Percentiles rank a stretch among this genome's conserved stretches.
Evolutionary conservation across 1,140 invertebrate species (phyloP).

Genomic region (Aphis craccivora): DNA sequence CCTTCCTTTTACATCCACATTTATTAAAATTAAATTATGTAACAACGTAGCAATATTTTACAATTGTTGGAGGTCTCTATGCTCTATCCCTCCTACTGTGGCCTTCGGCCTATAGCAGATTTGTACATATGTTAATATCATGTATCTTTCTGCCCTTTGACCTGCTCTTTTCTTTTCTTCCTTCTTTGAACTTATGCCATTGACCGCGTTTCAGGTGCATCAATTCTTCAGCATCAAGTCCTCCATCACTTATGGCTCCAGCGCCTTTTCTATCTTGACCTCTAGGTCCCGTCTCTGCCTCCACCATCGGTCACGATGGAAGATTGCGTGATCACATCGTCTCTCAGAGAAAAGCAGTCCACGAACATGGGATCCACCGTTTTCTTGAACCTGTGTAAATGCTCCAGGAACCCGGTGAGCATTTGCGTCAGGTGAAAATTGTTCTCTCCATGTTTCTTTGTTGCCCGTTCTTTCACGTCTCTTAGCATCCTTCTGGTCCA

Average conservation of each 20-base stretch:
- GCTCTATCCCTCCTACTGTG: slow-evolving; percentile 9
- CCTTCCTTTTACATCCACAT: slow-evolving; percentile 21
- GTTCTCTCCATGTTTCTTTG: no score
- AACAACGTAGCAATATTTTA: background rate
- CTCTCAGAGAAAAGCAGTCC: background rate
- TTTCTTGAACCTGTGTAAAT: background rate
- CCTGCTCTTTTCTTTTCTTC: background rate
- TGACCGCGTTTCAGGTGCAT: background rate
- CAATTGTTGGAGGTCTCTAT: background rate
- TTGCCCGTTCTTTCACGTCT: no score
- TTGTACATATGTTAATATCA: background rate
- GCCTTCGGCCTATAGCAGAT: background rate
- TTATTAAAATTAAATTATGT: background rate
- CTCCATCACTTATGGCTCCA: slow-evolving; percentile 9
- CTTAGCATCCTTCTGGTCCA: no score
- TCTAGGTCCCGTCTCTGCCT: background rate
- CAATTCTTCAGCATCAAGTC: background rate
- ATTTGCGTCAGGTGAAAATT: no score
- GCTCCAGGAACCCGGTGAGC: background rate
- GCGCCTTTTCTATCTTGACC: background rate
- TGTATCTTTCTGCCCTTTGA: background rate
- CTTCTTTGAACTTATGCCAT: background rate
- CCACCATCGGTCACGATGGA: background rate
- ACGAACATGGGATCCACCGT: background rate
- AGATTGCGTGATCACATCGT: background rate